phyloP scores from a whole-genome alignment of 2,797 vertebrate species.

The Enteromius treurensis region DNA sequence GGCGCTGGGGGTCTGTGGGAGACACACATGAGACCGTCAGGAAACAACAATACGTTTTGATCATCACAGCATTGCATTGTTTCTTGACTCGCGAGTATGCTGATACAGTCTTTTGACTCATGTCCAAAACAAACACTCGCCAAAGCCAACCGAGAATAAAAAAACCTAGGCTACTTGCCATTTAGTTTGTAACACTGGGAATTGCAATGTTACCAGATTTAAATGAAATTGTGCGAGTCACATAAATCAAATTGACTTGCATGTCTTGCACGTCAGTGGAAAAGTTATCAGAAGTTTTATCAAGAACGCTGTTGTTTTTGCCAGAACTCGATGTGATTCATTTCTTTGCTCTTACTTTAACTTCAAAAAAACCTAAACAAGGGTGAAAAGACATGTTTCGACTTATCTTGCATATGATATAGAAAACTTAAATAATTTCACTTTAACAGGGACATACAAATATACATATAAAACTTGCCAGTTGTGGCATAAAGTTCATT shows the following conservation, averaged over 20 bases:
- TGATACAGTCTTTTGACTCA: not conserved
- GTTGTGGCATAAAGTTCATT: not conserved
- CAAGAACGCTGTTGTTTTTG: not conserved
- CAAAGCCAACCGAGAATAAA: not conserved
- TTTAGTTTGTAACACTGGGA: not conserved
- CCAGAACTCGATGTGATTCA: not conserved
- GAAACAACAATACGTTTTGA: slow-evolving; percentile 19
- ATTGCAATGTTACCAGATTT: not conserved
- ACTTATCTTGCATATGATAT: not conserved
- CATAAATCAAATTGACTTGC: not conserved
- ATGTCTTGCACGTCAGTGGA: not conserved
- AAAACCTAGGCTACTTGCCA: not conserved
- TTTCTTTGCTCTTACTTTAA: not conserved
- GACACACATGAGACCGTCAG: slow-evolving; percentile 39
- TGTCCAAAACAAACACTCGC: not conserved
- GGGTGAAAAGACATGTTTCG: not conserved
- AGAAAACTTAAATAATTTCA: not conserved
- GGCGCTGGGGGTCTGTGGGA: slow-evolving; percentile 83
- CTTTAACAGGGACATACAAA: not conserved
- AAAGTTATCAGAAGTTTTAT: not conserved
- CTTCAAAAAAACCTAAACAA: not conserved
- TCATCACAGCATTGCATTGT: slow-evolving; percentile 13
- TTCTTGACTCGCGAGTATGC: not conserved
- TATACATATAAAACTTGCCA: not conserved
- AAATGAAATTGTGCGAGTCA: not conserved